Conservation (phyloP, 2,888 invertebrate genomes). For the Megastigmus dorsalis region DNA sequence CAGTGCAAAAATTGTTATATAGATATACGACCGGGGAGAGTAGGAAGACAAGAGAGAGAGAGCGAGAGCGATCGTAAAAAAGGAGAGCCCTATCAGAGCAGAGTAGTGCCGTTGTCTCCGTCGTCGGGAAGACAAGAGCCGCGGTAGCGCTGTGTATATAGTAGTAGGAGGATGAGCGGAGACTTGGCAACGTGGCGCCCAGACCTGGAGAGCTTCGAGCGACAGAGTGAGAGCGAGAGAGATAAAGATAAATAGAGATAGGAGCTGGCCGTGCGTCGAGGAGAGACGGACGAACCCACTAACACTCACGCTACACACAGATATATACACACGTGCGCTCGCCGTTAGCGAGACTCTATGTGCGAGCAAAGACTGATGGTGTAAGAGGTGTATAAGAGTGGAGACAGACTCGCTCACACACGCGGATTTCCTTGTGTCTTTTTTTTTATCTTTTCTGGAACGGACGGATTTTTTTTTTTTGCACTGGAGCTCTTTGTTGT, state of each 20-base stretch:
- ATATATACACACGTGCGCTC: background rate
- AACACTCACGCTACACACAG: no score
- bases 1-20: constrained; percentile 23
- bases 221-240: constrained; percentile 1
- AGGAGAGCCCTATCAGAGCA: no score
- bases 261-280: background rate
- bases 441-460: background rate
- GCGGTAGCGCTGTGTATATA: no score
- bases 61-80: no score
- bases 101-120: no score
- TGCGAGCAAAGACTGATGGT: constrained; percentile 5
- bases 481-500: background rate
- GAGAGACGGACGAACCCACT: background rate
- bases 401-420: background rate
- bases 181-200: constrained; percentile 60
- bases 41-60: constrained; percentile 35
- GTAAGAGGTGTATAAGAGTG: background rate
- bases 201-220: constrained; percentile 25
- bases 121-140: constrained; percentile 44
- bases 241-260: constrained; percentile 14
- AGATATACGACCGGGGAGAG: background rate
- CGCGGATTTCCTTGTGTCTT: constrained; percentile 28
- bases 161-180: constrained; percentile 27
- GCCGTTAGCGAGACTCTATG: constrained; percentile 10
- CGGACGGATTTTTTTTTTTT: background rate